A percentile compares a stretch with the other conserved stretches of the same genome.
phyloP scores from a whole-genome alignment of 2,888 invertebrate genomes.

The Autographa pulchrina region DNA sequence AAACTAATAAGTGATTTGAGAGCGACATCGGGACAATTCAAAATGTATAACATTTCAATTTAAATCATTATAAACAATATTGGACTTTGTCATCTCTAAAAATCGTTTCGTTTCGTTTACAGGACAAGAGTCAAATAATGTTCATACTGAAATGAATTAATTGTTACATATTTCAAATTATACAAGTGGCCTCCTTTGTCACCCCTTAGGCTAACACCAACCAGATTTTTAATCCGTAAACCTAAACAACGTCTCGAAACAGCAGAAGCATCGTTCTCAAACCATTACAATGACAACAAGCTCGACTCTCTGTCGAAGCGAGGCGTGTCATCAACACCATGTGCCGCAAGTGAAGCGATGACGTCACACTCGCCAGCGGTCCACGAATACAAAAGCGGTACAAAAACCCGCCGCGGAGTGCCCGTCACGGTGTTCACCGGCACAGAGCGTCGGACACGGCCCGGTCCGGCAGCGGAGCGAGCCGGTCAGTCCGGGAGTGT shows the following conservation, averaged over 20 bases:
- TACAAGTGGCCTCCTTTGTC: not conserved
- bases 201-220: not conserved
- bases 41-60: not conserved
- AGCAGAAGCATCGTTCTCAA: conserved; percentile 8
- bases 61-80: not conserved
- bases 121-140: not conserved
- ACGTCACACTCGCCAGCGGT: conserved; percentile 12
- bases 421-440: conserved; percentile 6
- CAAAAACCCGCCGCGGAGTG: conserved; percentile 25
- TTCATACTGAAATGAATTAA: not conserved
- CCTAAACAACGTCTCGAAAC: not conserved
- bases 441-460: conserved; percentile 6
- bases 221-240: not conserved
- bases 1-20: not conserved
- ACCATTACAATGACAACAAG: conserved; percentile 16
- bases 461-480: conserved; percentile 8
- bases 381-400: conserved; percentile 28
- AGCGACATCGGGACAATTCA: not conserved
- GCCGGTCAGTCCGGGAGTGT: conserved; percentile 6
- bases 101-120: not conserved
- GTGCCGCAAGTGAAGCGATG: conserved; percentile 20
- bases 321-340: conserved; percentile 12
- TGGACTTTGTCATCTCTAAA: not conserved
- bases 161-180: not conserved
- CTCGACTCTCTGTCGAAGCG: conserved; percentile 8